Evolutionary conservation across 2,797 vertebrate species (phyloP), one percentile per base, ranked within the genome.

Genomic region (Synaphobranchus kaupii): DNA sequence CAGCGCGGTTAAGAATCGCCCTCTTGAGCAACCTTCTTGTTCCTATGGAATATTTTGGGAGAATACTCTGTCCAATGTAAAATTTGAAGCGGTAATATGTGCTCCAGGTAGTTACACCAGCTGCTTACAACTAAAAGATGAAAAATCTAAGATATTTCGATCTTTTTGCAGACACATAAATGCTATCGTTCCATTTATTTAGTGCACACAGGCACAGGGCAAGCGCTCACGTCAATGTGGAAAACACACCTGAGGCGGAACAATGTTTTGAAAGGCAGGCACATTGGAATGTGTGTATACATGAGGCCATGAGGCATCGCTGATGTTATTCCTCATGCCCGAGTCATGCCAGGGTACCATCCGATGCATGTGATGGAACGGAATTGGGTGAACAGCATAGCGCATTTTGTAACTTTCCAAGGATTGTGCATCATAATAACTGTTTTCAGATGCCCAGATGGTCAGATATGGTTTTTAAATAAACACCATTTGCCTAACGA

Each of bases 231-330:
- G 95, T 96, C 94, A 93, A 93, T 93, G 92, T 92, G 95, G 95
- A 95, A 95, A 96, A 91, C 94, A 93, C 95, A 95, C 95, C 95
- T 95, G 95, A 95, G 95, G 95, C 95, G 92, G 93, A 95, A 95
- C 94, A 56, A 93, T 95, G 93, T 95, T 95, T 95, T 93, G 88
- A 93, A 86, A 95, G 92, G 94, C 91, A 93, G 92, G 93, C 94
- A 93, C 91, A 89, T 91, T 93, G 93, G 93, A 94, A 95, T 28
- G 15, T 68, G 94, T 94, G 94, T 95, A 93, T 81, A 84, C 92
- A 92, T 87, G 90, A 89, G 90, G 93, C 92, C 90, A 91, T 88
- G 92, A 91, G 89, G 90, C 92, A 93, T 90, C 20, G 13, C n/a
- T 34, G 68, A 15, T 31, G 34, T 44, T 17, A 17, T 76, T 60